These are phyloP conservation scores for Herpetotheres cachinnans DNA, from an alignment of 2,113 vertebrate species.

Conservation along the genomic window DNA sequence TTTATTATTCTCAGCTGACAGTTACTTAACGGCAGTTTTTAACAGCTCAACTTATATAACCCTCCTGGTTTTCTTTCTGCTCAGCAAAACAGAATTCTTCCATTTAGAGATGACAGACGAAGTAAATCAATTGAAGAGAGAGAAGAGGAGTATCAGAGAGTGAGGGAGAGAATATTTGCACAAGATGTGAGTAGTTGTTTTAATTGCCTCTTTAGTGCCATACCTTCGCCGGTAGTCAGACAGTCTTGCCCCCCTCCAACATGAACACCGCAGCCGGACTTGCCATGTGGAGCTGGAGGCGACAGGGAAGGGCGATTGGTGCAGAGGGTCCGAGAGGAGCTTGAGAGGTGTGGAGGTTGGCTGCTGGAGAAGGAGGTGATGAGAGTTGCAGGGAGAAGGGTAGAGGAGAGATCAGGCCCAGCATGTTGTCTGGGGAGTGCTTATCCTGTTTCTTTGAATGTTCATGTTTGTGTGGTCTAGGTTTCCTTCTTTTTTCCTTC, in stretches of 20 bases:
- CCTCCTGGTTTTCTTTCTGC: conserved; percentile 82
- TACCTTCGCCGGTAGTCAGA: conserved; percentile 58
- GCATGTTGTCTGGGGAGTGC: not conserved
- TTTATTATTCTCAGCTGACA: conserved; percentile 73
- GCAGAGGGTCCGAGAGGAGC: not conserved
- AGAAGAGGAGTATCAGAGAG: conserved; percentile 96
- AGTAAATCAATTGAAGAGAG: conserved; percentile 98
- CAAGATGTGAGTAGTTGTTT: conserved; percentile 92
- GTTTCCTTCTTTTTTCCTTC: not conserved
- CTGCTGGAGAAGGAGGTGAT: conserved; percentile 17
- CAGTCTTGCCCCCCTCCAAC: conserved; percentile 16
- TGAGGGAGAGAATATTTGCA: conserved; percentile 94
- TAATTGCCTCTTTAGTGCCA: conserved; percentile 79
- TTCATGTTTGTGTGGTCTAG: not conserved
- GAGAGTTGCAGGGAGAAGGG: not conserved
- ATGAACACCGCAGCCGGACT: not conserved
- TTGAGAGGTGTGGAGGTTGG: not conserved
- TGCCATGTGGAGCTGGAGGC: not conserved
- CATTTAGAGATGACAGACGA: conserved; percentile 88
- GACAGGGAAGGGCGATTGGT: not conserved
- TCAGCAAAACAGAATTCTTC: conserved; percentile 87
- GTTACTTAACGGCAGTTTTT: conserved; percentile 72
- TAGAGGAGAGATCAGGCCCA: not conserved
- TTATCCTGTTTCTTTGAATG: not conserved
- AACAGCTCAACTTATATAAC: conserved; percentile 75